A percentile compares a stretch with the other conserved stretches of the same genome.
Evolutionary conservation across 2,113 vertebrate genomes (phyloP).

Genomic region (Dromas ardeola): DNA sequence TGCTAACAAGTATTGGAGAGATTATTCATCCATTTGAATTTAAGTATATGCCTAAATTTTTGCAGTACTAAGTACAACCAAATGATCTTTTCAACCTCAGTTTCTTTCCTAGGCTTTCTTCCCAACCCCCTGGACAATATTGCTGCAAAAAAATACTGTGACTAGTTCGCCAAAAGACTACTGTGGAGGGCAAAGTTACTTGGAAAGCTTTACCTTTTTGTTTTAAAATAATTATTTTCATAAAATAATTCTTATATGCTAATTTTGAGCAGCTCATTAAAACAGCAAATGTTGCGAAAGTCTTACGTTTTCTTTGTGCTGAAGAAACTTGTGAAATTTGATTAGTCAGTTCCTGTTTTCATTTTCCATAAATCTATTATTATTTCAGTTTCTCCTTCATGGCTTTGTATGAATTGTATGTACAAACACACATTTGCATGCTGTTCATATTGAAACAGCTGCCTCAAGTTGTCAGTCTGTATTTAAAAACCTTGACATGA

Average conservation of each 20-base stretch:
- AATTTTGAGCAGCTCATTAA: background rate
- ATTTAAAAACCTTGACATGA: background rate
- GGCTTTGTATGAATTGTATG: background rate
- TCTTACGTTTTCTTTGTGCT: background rate
- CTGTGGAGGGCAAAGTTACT: background rate
- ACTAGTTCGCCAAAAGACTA: background rate
- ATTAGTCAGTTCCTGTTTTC: constrained; percentile 64
- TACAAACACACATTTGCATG: accelerated
- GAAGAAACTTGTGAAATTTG: constrained; percentile 62
- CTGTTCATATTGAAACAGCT: background rate
- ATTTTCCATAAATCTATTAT: constrained; percentile 64
- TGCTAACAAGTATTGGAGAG: background rate
- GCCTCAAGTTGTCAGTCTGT: background rate
- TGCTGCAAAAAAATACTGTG: background rate
- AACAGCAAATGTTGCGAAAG: constrained; percentile 23
- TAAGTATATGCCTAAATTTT: background rate
- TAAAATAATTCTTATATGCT: background rate
- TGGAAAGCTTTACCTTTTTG: background rate
- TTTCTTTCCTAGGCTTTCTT: background rate
- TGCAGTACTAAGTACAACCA: background rate
- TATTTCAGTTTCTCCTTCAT: constrained; percentile 51
- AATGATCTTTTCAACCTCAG: background rate
- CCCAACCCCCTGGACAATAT: background rate
- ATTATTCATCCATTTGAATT: background rate
- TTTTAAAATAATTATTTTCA: background rate